Evolutionary conservation across 2,113 vertebrate genomes (phyloP).

Genomic region (Rhineura floridana): DNA sequence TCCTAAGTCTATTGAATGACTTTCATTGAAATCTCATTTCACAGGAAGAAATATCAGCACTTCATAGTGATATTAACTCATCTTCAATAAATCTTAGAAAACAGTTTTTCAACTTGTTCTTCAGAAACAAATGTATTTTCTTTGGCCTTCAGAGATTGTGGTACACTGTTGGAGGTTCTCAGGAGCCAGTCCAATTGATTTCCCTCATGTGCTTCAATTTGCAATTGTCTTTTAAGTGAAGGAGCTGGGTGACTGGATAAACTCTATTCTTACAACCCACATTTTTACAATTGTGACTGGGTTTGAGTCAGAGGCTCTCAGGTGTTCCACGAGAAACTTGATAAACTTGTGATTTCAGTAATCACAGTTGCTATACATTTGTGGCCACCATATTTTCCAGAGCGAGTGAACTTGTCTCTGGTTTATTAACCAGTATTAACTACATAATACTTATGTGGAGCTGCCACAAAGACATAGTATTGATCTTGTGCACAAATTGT

Average conservation of each 20-base stretch:
- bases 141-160: slow-evolving; percentile 9
- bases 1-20: slow-evolving; percentile 11
- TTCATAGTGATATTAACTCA: slow-evolving; percentile 28
- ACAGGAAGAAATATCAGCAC: slow-evolving; percentile 37
- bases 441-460: too few relatives aligned
- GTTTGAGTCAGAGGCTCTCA: not conserved
- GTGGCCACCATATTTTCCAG: not conserved
- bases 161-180: not conserved
- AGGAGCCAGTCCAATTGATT: not conserved
- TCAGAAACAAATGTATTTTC: not conserved
- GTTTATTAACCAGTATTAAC: too few relatives aligned
- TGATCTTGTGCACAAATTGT: not conserved
- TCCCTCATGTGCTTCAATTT: not conserved
- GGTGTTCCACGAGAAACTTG: not conserved
- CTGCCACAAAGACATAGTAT: not conserved
- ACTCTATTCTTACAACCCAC: not conserved
- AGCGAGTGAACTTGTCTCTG: not conserved
- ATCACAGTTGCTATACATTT: not conserved
- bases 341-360: not conserved
- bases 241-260: not conserved
- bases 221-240: not conserved
- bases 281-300: not conserved
- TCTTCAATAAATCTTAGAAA: slow-evolving; percentile 34
- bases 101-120: not conserved
- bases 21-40: slow-evolving; percentile 31